These are phyloP conservation scores for Noctilio leporinus DNA, from an alignment of 2,113 vertebrate species.

Conservation along the genomic window DNA sequence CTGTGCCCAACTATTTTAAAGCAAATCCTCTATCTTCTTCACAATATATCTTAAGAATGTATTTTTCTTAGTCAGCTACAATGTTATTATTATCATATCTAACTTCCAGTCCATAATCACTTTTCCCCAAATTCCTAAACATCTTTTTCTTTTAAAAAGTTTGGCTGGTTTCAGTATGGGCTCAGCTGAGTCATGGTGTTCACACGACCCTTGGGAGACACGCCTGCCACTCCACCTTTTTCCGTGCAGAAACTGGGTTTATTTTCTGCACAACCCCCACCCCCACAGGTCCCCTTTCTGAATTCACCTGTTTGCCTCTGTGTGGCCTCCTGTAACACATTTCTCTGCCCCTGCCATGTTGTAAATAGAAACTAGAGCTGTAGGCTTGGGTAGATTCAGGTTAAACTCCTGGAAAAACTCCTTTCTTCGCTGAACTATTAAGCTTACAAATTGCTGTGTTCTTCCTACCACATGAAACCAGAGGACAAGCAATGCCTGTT, in stretches of 20 bases:
- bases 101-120: background rate
- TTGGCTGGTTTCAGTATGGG: background rate
- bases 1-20: background rate
- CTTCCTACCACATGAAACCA: background rate
- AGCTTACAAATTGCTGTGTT: background rate
- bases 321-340: background rate
- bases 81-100: background rate
- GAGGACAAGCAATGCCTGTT: background rate
- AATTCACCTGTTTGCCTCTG: background rate
- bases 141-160: background rate
- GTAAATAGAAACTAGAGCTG: background rate
- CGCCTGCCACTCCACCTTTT: background rate
- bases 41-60: background rate
- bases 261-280: background rate
- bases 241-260: background rate
- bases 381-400: background rate
- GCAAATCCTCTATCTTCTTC: background rate
- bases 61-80: background rate
- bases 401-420: background rate
- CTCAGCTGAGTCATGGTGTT: background rate
- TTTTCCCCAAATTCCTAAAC: background rate
- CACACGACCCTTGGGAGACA: background rate
- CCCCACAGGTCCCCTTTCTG: background rate
- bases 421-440: background rate
- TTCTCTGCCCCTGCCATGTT: background rate